Percentiles rank a stretch among this genome's conserved stretches.
These are phyloP conservation scores for Elmis aenea DNA, from an alignment of 2,888 invertebrate species.

Conservation along the genomic window DNA sequence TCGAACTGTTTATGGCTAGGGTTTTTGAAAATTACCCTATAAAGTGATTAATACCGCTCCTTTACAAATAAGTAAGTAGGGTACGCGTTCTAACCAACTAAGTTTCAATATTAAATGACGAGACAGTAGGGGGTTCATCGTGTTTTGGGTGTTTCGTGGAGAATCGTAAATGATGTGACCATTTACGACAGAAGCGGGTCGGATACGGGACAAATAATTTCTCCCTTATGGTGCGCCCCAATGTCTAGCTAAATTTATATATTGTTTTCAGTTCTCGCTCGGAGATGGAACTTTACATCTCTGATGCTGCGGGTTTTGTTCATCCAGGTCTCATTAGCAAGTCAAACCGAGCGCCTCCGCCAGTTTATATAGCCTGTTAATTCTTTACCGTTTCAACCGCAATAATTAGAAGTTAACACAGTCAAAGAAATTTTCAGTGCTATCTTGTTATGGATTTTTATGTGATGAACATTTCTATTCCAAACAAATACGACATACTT, in stretches of 20 bases:
- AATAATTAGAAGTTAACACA: conserved; percentile 16
- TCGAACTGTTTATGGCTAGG: too few relatives aligned
- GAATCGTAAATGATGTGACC: neutral
- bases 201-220: conserved; percentile 8
- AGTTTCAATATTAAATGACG: neutral
- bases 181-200: conserved; percentile 11
- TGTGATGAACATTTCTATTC: neutral
- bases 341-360: conserved; percentile 16
- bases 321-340: conserved; percentile 19
- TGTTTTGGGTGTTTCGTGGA: too few relatives aligned
- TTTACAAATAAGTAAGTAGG: neutral
- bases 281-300: conserved; percentile 14
- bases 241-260: conserved; percentile 18
- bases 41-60: too few relatives aligned
- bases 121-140: too few relatives aligned
- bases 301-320: conserved; percentile 15
- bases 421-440: conserved; percentile 12
- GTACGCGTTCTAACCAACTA: neutral
- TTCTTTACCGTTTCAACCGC: conserved; percentile 18
- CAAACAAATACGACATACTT: too few relatives aligned
- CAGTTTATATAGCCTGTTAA: conserved; percentile 18
- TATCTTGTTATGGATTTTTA: neutral
- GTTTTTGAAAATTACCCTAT: too few relatives aligned
- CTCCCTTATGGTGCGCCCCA: conserved; percentile 11
- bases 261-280: conserved; percentile 14